These are phyloP conservation scores for Phorcus lineatus DNA, from an alignment of 2,888 invertebrate genomes.

Conservation along the genomic window DNA sequence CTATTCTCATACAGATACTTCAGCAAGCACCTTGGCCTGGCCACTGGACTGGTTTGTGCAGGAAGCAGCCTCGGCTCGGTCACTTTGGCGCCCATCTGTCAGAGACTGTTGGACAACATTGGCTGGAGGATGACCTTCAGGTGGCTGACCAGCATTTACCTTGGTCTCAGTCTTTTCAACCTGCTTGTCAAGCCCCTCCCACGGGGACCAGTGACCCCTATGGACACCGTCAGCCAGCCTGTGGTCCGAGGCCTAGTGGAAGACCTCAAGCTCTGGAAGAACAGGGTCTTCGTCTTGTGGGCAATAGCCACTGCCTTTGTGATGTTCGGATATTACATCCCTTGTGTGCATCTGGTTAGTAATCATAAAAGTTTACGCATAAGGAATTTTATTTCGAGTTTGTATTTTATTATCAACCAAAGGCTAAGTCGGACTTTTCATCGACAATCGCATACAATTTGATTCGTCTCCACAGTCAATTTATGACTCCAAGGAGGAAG, in stretches of 20 bases:
- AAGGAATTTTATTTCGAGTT: too few relatives aligned
- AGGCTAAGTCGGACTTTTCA: too few relatives aligned
- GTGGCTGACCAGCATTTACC: slow-evolving; percentile 43
- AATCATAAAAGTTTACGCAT: too few relatives aligned
- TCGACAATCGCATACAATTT: too few relatives aligned
- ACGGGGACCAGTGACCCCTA: slow-evolving; percentile 1
- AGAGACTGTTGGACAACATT: slow-evolving; percentile 50
- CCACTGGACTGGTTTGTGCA: slow-evolving; percentile 62
- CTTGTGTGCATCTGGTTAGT: slow-evolving; percentile 68
- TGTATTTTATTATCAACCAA: too few relatives aligned
- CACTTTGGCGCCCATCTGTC: slow-evolving; percentile 59
- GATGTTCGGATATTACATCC: slow-evolving; percentile 69
- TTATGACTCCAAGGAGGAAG: too few relatives aligned
- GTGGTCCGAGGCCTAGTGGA: slow-evolving; percentile 41
- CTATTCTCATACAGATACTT: slow-evolving; percentile 50
- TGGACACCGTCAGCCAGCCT: slow-evolving; percentile 37
- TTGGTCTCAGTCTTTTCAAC: slow-evolving; percentile 43
- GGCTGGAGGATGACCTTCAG: slow-evolving; percentile 64
- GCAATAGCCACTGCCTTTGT: slow-evolving; percentile 55
- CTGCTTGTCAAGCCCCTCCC: slow-evolving; percentile 45
- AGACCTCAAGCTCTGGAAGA: slow-evolving; percentile 65
- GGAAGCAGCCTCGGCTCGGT: slow-evolving; percentile 67
- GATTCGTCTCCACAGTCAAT: too few relatives aligned
- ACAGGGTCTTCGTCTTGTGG: slow-evolving; percentile 64
- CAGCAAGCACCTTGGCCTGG: slow-evolving; percentile 60